Conservation (phyloP, 2,797 vertebrate genomes). For the Clamator glandarius region DNA sequence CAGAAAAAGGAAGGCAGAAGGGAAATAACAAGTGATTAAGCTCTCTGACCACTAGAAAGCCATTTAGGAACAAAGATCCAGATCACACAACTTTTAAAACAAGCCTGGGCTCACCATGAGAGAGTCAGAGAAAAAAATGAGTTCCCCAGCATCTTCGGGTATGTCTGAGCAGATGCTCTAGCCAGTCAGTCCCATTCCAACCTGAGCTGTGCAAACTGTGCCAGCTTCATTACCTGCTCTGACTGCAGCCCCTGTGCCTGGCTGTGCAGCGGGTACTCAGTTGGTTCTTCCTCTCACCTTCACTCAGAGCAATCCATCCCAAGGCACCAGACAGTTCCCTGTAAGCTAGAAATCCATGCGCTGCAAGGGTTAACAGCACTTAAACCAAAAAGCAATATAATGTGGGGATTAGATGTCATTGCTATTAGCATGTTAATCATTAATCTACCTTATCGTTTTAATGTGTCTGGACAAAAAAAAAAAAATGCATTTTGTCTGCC, state of each 20-base stretch:
- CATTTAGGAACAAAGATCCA: background rate
- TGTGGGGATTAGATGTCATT: background rate
- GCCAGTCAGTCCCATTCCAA: background rate
- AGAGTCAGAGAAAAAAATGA: too few species aligned
- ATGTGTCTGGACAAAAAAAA: background rate
- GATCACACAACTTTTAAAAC: background rate
- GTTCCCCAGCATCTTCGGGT: background rate
- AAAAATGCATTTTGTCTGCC: background rate
- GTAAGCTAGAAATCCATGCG: background rate
- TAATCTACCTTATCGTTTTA: background rate
- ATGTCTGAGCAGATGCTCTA: background rate
- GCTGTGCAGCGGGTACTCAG: rapidly evolving
- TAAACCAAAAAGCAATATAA: background rate
- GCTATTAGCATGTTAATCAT: background rate
- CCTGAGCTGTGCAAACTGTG: background rate
- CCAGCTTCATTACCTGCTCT: background rate
- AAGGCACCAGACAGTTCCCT: background rate
- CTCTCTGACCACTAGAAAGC: background rate
- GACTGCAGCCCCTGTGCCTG: background rate
- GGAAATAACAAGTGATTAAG: background rate
- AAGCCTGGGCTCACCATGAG: background rate
- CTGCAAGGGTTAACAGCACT: background rate
- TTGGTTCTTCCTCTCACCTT: background rate
- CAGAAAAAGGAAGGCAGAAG: background rate
- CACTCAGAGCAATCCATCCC: rapidly evolving